Base-by-base conservation (phyloP, 2,113 vertebrate genomes). In the Chloebia gouldiae region DNA sequence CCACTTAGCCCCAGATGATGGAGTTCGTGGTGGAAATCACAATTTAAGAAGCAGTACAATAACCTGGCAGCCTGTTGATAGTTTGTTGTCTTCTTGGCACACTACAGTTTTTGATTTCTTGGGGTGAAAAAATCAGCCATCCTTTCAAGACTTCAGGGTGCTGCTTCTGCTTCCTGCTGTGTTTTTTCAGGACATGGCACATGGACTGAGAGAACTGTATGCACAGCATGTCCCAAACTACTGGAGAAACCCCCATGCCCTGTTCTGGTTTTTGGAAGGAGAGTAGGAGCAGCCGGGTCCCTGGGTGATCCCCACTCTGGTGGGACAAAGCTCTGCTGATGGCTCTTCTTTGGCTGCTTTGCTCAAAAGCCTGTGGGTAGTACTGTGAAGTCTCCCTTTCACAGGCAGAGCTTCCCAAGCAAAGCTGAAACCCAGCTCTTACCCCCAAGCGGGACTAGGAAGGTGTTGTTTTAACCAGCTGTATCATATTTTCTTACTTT, bases 231-330 rank as follows among this genome's bases (percentile, higher is more conserved):
- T 45, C 71, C 31, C 7, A 2, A 6, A 28, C 11, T 57, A 30
- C 79, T 37, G 27, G 45, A 15, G 49, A 16, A 63, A 6, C 24
- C 44, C 33, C 27, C 21, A 3, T 42, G 30, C 10, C 23, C 18
- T 24, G 7, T 44, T 44, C 37, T 59, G 49, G 8, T 21, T 57
- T 85, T 54, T 33, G 75, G 76, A 44, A 73, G 39, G 8, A 3
- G 8, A 76, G 30, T 2, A 33, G 60, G 31, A n/a, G n/a, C 53
- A 53, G 6, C 23, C 12, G 27, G 27, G 23, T 61, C 10, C 53
- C 17, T 10, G 37, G 4, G 15, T 19, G 9, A 2, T 53, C 11
- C 4, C 25, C 11, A 6, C 31, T 24, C 10, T 2, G 2, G 11
- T 6, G 2, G 22, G 9, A 49, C 39, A 27, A 15, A 78, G 39